Percentiles rank a stretch among this genome's conserved stretches.
Evolutionary conservation across 2,113 vertebrate species (phyloP).

Genomic region (Canis aureus): DNA sequence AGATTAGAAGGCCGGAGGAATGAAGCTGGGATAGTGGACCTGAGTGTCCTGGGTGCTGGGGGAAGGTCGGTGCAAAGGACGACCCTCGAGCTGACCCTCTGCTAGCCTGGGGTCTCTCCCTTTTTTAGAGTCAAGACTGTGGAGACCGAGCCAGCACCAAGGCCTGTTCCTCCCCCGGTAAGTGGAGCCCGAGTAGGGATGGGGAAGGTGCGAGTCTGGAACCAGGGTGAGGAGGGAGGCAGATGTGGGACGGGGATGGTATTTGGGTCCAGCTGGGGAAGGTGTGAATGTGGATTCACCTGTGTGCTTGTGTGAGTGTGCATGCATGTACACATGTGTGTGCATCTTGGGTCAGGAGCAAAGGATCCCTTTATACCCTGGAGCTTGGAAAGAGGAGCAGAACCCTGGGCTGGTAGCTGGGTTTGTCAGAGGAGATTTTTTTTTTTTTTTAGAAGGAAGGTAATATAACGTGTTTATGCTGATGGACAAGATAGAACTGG

Average conservation of each 20-base stretch:
- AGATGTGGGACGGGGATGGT: background rate
- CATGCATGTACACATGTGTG: background rate
- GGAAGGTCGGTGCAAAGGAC: background rate
- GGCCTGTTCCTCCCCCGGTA: slow-evolving; percentile 33
- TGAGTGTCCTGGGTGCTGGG: background rate
- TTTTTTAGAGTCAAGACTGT: slow-evolving; percentile 1
- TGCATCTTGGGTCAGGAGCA: background rate
- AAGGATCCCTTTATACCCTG: background rate
- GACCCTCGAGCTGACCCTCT: background rate
- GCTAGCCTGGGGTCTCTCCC: background rate
- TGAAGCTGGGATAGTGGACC: background rate
- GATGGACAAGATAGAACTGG: background rate
- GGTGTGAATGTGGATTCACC: background rate
- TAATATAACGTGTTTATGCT: background rate
- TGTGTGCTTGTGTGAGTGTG: background rate
- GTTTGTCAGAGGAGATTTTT: background rate
- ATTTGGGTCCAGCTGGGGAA: background rate
- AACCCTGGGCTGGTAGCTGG: background rate
- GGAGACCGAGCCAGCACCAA: background rate
- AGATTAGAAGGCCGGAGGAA: background rate
- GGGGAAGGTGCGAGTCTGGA: rapidly evolving
- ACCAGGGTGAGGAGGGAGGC: background rate
- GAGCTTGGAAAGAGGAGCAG: background rate
- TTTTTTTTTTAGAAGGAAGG: background rate
- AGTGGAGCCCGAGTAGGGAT: background rate